Base-by-base conservation (phyloP, 1,140 invertebrate species). In the Araneus ventricosus region DNA sequence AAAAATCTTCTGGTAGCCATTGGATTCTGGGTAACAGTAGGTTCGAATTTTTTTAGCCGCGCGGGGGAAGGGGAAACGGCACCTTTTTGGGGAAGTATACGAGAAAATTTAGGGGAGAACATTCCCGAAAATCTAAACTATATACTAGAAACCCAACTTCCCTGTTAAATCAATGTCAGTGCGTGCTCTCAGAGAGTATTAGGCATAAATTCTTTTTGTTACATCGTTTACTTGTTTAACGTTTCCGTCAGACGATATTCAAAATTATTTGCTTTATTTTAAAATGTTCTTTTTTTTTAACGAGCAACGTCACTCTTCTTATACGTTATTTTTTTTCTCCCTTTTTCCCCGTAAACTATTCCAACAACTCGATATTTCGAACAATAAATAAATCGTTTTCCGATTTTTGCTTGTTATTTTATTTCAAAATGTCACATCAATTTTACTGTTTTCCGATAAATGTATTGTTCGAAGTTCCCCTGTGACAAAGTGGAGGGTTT, bases 361-460 rank as follows among this genome's bases (percentile, higher is more conserved):
- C 24, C 20, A 37, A 75, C 70, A 34, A 34, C 30, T 75, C 70
- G 70, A 75, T 75, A 37, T 75, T 75, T 37, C 70, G 34, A 75
- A 75, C 70, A 75, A 75, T 75, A 75, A 75, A 75, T 14, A 20
- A 30, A 17, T 34, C 14, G 10, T 20, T 17, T 37, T 75, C 5
- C 2, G 17, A 34, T 34, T 34, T 34, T 34, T 37, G 30, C 22
- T 75, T 34, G 4, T 75, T 75, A 34, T 75, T 75, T 75, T 75
- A 34, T 22, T 75, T 75, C 17, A 75, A 75, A 75, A 75, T 75
- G 70, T 75, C 70, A 37, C 30, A 34, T 75, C 27, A 37, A 34
- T 75, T 75, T 75, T 75, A 34, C 70, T 4, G 34, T 20, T 75
- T 75, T 75, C 30, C 70, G 70, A 75, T 75, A 75, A 75, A 34